phyloP scores from a whole-genome alignment of 2,113 vertebrate genomes.

The Ammodytes marinus region DNA sequence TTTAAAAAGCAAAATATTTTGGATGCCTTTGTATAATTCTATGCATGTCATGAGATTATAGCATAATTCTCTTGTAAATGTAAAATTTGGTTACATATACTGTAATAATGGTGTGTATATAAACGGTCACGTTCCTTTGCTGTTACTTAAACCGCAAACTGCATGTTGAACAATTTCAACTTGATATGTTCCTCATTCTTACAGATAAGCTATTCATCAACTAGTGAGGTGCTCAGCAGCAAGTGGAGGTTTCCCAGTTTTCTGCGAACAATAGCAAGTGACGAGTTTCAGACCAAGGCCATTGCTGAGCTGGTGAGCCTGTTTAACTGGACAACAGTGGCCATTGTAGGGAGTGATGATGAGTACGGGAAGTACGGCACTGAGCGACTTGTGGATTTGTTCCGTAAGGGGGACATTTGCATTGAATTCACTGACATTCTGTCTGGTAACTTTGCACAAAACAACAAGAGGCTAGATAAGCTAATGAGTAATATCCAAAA shows the following conservation, averaged over 20 bases:
- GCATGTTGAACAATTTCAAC: neutral
- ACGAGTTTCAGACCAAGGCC: slow-evolving; percentile 65
- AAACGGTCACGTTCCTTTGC: neutral
- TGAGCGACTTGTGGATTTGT: slow-evolving; percentile 4
- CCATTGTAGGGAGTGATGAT: slow-evolving; percentile 76
- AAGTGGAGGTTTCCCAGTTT: slow-evolving; percentile 78
- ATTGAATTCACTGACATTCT: slow-evolving; percentile 66
- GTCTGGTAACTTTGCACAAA: slow-evolving; percentile 38
- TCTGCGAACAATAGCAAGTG: slow-evolving; percentile 70
- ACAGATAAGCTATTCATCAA: slow-evolving; percentile 73
- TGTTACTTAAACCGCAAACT: neutral
- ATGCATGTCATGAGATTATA: neutral
- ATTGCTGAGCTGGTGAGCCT: slow-evolving; percentile 57
- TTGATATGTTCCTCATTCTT: neutral
- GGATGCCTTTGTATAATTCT: neutral
- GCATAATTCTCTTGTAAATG: neutral
- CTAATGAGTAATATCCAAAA: slow-evolving; percentile 11
- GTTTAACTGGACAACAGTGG: slow-evolving; percentile 69
- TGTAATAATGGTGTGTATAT: neutral
- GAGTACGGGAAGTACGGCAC: slow-evolving; percentile 74
- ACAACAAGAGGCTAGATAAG: neutral
- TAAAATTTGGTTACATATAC: neutral
- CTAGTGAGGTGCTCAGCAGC: slow-evolving; percentile 71
- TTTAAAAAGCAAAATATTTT: neutral
- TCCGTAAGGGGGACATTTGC: slow-evolving; percentile 28